Base-by-base conservation (phyloP, 2,888 invertebrate species). In the Caenorhabditis sinica region DNA sequence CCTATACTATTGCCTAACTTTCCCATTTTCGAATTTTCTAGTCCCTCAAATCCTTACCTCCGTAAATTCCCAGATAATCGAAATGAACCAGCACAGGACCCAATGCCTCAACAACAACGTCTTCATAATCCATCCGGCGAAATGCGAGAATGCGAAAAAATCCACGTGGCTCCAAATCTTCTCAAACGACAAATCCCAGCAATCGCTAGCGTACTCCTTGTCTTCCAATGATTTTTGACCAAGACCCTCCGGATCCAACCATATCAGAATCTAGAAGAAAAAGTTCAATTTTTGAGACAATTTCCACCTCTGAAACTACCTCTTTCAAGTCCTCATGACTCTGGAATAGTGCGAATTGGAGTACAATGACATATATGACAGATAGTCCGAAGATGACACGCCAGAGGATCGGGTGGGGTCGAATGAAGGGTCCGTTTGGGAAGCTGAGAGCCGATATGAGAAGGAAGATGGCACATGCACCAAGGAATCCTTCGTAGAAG, bases 321-420 rank as follows among this genome's bases (percentile, higher is more conserved):
- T 81, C 85, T 93, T 96, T 96, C 56, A 98, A 96, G 66, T 97
- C 97, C 88, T 95, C 95, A 93, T 96, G 96, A 93, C 96, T 97
- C 95, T 99, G 98, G 93, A 98, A 98, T 92, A 98, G 95, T 82
- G 97, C 90, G 87, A 94, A 98, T 96, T 93, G 96, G 60, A 94
- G 91, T 45, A 93, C 86, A 88, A 94, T 92, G 83, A 94, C 93
- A 88, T 94, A 94, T 13, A 94, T 90, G 33, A 94, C 94, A 88
- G 94, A 94, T 36, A 94, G 88, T 49, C 94, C 94, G 94, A 99
- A 99, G 9, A 98, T 96, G 93, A 98, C 96, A 90, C 98, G 95
- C 99, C 99, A 99, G 63, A 99, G 94, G 17, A 97, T 97, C 63
- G 99, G 99, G 95, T 99, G 99, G 4, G 99, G 99, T 89, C 98